Percentiles rank a stretch among this genome's conserved stretches.
Conservation (phyloP, 92 coral and sea anemone genomes). For the Diadumene lineata region DNA sequence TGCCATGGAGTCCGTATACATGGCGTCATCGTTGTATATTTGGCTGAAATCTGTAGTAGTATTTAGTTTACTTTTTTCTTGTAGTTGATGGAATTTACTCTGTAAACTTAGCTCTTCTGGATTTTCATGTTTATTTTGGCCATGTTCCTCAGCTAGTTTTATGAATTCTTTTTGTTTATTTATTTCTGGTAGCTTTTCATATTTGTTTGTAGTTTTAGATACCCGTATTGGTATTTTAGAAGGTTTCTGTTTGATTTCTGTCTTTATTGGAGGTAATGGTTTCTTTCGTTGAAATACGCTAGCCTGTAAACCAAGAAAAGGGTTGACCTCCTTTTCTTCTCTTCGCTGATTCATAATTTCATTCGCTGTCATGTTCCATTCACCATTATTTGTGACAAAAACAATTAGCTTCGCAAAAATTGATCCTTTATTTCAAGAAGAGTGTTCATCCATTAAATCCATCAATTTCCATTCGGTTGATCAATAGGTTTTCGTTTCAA, state of each 20-base stretch:
- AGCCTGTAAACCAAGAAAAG: constrained; percentile 35
- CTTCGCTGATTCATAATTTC: neutral
- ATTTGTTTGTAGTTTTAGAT: neutral
- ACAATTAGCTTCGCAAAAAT: too few species aligned
- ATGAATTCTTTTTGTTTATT: neutral
- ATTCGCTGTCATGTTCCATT: too few species aligned
- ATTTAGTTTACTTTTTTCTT: too few species aligned
- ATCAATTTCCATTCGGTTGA: too few species aligned
- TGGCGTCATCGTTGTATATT: neutral
- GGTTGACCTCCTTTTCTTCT: neutral
- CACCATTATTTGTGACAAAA: too few species aligned
- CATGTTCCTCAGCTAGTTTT: neutral
- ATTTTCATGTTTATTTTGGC: too few species aligned
- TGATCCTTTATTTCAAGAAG: too few species aligned
- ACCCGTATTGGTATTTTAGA: constrained; percentile 15
- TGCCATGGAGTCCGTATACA: constrained; percentile 6
- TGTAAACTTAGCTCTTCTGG: too few species aligned
- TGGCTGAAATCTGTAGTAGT: neutral
- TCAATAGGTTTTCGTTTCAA: too few species aligned
- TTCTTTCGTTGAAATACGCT: constrained; percentile 24
- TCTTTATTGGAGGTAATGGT: constrained; percentile 17
- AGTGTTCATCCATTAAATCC: too few species aligned
- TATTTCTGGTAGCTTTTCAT: neutral
- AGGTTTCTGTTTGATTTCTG: neutral
- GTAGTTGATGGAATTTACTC: too few species aligned